These are phyloP conservation scores for Eutrigla gurnardus DNA, from an alignment of 2,797 vertebrate genomes.

Conservation along the genomic window DNA sequence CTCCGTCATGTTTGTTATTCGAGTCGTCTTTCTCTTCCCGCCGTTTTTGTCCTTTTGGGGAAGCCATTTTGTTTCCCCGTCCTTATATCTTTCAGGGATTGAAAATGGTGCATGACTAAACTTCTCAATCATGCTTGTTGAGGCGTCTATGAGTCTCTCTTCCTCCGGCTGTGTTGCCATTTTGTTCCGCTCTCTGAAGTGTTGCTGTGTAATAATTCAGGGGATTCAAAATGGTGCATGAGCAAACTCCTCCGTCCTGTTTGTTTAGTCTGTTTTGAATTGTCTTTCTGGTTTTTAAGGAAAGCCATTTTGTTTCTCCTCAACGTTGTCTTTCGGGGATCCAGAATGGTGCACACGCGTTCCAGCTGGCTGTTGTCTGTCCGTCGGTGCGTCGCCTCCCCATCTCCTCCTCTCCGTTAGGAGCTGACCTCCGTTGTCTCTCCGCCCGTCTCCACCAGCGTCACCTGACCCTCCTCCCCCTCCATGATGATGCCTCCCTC, in stretches of 20 bases:
- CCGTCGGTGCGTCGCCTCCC: neutral
- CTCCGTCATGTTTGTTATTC: neutral
- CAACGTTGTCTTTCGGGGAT: neutral
- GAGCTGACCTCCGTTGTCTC: slow-evolving; percentile 77
- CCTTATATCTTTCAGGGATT: neutral
- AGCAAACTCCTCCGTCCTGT: neutral
- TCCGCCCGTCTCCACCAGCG: slow-evolving; percentile 79
- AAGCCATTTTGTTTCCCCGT: neutral
- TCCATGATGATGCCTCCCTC: slow-evolving; percentile 83
- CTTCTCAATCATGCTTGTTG: neutral
- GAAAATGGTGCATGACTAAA: neutral
- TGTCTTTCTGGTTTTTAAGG: neutral
- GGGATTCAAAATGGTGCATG: neutral
- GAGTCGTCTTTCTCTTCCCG: neutral
- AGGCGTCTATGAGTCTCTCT: neutral
- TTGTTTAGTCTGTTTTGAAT: neutral
- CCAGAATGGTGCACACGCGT: neutral
- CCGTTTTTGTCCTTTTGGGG: neutral
- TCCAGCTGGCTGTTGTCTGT: neutral
- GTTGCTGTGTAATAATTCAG: too few relatives aligned
- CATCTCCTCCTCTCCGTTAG: slow-evolving; percentile 58
- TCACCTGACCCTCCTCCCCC: slow-evolving; percentile 83
- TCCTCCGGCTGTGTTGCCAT: neutral
- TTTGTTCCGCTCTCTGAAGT: neutral
- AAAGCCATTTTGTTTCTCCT: slow-evolving; percentile 2